Percentiles rank a stretch among this genome's conserved stretches.
These are phyloP conservation scores for Geophilus truncorum DNA, from an alignment of 2,888 invertebrate genomes.

Conservation along the genomic window DNA sequence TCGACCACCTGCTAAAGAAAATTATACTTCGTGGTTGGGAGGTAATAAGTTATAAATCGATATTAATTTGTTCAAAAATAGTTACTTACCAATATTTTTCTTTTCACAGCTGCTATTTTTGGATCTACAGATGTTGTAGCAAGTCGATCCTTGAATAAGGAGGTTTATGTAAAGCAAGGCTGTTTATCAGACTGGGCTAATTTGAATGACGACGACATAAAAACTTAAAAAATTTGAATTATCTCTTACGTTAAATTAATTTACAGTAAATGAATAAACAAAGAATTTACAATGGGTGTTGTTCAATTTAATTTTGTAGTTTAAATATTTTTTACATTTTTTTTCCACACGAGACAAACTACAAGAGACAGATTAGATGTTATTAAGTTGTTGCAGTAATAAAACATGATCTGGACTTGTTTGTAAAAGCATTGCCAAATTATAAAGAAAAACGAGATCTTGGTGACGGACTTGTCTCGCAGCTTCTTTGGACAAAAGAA, in stretches of 20 bases:
- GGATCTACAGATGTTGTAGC: slow-evolving; percentile 69
- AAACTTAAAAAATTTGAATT: background rate
- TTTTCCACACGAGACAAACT: background rate
- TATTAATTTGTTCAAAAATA: background rate
- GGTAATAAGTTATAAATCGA: slow-evolving; percentile 49
- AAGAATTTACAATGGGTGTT: background rate
- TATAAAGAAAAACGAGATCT: slow-evolving; percentile 25
- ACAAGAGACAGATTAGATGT: background rate
- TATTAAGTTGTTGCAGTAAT: slow-evolving; percentile 25
- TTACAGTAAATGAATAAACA: background rate
- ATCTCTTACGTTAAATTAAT: too few relatives aligned
- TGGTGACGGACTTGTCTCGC: slow-evolving; percentile 31
- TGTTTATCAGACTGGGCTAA: slow-evolving; percentile 78
- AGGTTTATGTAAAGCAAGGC: slow-evolving; percentile 64
- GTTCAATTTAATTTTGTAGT: background rate
- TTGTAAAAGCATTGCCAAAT: slow-evolving; percentile 29
- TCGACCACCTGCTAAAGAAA: slow-evolving; percentile 68
- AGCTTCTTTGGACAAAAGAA: slow-evolving; percentile 30
- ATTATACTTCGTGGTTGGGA: slow-evolving; percentile 82
- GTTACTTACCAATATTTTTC: slow-evolving; percentile 27
- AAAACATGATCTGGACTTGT: slow-evolving; percentile 25
- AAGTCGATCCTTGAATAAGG: slow-evolving; percentile 66
- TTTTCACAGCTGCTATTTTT: slow-evolving; percentile 62
- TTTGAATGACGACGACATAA: slow-evolving; percentile 55
- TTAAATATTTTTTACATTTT: background rate